Conservation (phyloP, 2,113 vertebrate genomes). For the Osmerus eperlanus region DNA sequence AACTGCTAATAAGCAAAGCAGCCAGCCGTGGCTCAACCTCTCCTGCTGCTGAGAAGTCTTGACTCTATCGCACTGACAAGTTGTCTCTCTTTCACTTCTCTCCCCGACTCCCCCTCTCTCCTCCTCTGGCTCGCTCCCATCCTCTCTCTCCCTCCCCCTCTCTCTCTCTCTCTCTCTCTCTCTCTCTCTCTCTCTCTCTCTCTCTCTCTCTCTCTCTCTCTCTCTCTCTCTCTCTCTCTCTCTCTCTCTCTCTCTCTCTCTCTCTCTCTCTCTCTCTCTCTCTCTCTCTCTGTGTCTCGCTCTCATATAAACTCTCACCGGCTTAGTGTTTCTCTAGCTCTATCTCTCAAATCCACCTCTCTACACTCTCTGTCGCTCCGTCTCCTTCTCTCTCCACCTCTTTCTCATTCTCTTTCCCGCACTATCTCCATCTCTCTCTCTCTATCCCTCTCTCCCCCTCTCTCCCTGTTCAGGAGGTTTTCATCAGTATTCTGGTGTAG, state of each 20-base stretch:
- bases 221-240: neutral
- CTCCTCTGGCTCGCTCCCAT: neutral
- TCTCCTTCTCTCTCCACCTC: neutral
- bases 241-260: neutral
- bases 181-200: neutral
- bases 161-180: neutral
- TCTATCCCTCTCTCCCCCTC: neutral
- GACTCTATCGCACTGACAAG: slow-evolving; percentile 6
- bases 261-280: neutral
- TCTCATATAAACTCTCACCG: no score
- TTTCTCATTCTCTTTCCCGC: neutral
- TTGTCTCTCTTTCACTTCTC: slow-evolving; percentile 5
- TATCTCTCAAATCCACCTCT: neutral
- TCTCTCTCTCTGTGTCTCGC: no score
- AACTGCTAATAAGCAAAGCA: slow-evolving; percentile 56
- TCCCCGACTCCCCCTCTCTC: neutral
- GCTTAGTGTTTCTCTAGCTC: slow-evolving; percentile 10
- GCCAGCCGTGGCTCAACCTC: slow-evolving; percentile 47
- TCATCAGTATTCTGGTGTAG: slow-evolving; percentile 36
- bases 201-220: neutral
- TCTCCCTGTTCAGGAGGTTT: slow-evolving; percentile 25
- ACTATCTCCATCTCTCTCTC: neutral
- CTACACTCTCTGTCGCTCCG: neutral
- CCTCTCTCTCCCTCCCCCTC: neutral
- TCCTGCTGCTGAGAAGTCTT: slow-evolving; percentile 38